Conservation (phyloP, 2,888 invertebrate species). For the Camptogramma bilineatum region DNA sequence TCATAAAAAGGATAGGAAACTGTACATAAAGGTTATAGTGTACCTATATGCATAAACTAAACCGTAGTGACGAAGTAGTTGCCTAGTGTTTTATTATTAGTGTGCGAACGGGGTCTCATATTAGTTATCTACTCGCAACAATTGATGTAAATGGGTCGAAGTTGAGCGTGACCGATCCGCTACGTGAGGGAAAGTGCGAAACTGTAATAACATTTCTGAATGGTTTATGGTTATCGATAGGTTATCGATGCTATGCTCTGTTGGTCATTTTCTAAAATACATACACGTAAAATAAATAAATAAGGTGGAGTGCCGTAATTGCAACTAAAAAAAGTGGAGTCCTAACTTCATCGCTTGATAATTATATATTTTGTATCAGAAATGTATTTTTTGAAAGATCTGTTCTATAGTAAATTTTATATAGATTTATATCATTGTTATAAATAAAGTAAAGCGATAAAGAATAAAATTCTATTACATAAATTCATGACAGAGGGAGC, state of each 20-base stretch:
- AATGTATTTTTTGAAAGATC: no score
- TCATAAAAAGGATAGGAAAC: no score
- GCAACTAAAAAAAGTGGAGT: no score
- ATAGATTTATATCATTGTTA: no score
- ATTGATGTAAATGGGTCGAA: slow-evolving; percentile 52
- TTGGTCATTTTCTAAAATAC: not conserved
- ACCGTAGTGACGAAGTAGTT: not conserved
- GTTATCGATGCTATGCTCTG: not conserved
- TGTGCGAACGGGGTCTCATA: slow-evolving; percentile 6
- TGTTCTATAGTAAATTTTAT: no score
- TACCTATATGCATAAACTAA: not conserved
- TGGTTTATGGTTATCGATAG: slow-evolving; percentile 26
- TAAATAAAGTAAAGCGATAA: no score
- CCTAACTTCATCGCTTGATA: no score
- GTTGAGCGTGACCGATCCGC: slow-evolving; percentile 49
- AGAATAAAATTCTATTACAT: no score
- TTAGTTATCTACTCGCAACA: slow-evolving; percentile 29
- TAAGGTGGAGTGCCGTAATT: not conserved
- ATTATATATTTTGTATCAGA: no score
- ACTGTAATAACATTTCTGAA: slow-evolving; percentile 42
- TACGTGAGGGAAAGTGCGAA: slow-evolving; percentile 60
- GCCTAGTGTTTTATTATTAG: slow-evolving; percentile 8
- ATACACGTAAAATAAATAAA: not conserved
- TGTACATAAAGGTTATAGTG: not conserved
- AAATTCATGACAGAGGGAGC: no score